Evolutionary conservation across 2,113 vertebrate genomes (phyloP), one percentile per base, ranked within the genome.

Genomic region (Cyprinus carpio): DNA sequence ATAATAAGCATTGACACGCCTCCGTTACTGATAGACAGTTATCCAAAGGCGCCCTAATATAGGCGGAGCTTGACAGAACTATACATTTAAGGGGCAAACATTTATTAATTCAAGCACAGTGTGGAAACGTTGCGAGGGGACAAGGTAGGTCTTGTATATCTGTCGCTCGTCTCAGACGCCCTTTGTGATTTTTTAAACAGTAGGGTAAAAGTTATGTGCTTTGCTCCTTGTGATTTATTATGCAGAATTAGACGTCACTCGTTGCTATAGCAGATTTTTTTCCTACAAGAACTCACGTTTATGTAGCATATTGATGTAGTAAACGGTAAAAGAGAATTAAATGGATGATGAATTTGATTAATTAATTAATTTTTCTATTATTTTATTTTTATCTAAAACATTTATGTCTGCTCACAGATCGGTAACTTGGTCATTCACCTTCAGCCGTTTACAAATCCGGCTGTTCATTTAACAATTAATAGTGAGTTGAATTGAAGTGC

Each of bases 371-470:
- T 15, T 46, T 16, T 27, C 0, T 25, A 25, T 23, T 4, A n/a
- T 64, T 25, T 12, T 25, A 40, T 37, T 7, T 16, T 34, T 6
- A 72, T 13, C 2, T 25, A 56, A 56, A 31, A 27, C 25, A 27
- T 75, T 8, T 18, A 75, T 77, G 11, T 58, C 20, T 78, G 6
- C 29, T n/a, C 11, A 34, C 51, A 62, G 76, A 79, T n/a, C 49
- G 29, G 75, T 79, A 75, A 81, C 56, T 49, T 65, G 81, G n/a
- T 82, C 74, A 75, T 75, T 75, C 46, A 72, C 78, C 71, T 72
- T n/a, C 81, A 40, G 64, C 25, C 20, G n/a, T 83, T 81, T 65
- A 9, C 64, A 37, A 25, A 78, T 12, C 31, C 64, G 10, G 6
- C 18, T 58, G 7, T 58, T 23, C 34, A 13, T 62, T 72, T 23